Evolutionary conservation across 2,888 invertebrate genomes (phyloP), one percentile per base, ranked within the genome.

Genomic region (Volucella bombylans): DNA sequence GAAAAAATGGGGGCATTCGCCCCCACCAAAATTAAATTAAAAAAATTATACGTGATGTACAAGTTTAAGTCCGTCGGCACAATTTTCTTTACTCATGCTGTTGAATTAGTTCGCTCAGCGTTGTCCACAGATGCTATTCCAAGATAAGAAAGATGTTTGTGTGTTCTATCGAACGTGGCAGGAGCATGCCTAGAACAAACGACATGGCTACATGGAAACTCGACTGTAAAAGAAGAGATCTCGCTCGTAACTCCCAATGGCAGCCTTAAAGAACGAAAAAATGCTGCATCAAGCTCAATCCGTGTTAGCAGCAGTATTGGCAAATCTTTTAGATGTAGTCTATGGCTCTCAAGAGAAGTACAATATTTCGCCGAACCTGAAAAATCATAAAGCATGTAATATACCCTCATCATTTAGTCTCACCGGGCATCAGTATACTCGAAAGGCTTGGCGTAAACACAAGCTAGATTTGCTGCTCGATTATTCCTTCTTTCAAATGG

Each of bases 151-250:
- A 89, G 96, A 96, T 88, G 94, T 95, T 87, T 95, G 96, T 87
- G 96, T 90, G 95, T 95, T 4, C 94, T 96, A 76, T 96, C 96
- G 6, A 94, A 94, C 91, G 95, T 97, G 49, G 97, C 97, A 8
- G 97, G 96, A n/a, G 95, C 97, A n/a, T 96, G 96, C 88, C 92
- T 97, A 87, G 97, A 97, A 89, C 96, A 97, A 91, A 97, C 97
- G 1, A 97, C 97, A 0, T 98, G 97, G 97, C 91, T 97, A 65
- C 92, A 96, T 82, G 93, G 96, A 87, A 96, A 96, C 91, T 93
- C 96, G 82, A 96, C 96, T 61, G 97, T 97, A 1, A 94, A 95
- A 81, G 95, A 95, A 88, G 94, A 95, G 81, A 90, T 90, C 8
- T 86, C 88, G 1, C 88, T 89, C 0, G 93, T 93, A 14, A 90